phyloP scores from a whole-genome alignment of 2,113 vertebrate species.

The Oplegnathus fasciatus region DNA sequence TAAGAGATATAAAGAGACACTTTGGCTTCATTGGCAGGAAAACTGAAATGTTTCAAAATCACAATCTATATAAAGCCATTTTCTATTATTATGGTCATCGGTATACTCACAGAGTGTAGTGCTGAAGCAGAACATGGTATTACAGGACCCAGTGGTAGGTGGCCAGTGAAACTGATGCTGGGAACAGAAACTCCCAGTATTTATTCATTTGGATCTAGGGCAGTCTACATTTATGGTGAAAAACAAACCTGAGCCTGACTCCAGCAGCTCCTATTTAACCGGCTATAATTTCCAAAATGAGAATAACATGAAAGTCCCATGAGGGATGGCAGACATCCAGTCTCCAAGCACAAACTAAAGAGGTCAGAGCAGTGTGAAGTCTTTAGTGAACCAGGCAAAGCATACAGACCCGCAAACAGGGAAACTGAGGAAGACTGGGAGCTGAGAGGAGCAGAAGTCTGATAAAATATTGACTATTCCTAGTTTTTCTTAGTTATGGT shows the following conservation, averaged over 20 bases:
- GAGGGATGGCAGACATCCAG: background rate
- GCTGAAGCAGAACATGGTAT: conserved; percentile 32
- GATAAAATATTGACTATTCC: background rate
- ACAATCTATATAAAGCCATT: background rate
- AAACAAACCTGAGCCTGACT: conserved; percentile 2
- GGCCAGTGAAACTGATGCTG: background rate
- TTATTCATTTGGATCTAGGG: conserved; percentile 29
- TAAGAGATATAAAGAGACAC: background rate
- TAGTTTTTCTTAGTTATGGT: background rate
- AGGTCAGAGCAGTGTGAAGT: background rate
- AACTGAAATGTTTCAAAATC: background rate
- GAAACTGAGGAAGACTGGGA: background rate
- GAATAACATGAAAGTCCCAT: background rate
- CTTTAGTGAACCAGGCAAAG: background rate
- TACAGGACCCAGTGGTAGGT: background rate
- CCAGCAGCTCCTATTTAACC: conserved; percentile 2
- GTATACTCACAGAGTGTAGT: conserved; percentile 34
- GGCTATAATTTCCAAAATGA: background rate
- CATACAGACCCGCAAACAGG: background rate
- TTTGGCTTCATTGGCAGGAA: background rate
- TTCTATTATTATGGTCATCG: background rate
- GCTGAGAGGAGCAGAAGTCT: background rate
- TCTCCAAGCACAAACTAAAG: background rate
- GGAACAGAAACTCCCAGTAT: conserved; percentile 2
- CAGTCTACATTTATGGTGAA: background rate